Base-by-base conservation (phyloP, 2,888 invertebrate species). In the Mechanitis messenoides region DNA sequence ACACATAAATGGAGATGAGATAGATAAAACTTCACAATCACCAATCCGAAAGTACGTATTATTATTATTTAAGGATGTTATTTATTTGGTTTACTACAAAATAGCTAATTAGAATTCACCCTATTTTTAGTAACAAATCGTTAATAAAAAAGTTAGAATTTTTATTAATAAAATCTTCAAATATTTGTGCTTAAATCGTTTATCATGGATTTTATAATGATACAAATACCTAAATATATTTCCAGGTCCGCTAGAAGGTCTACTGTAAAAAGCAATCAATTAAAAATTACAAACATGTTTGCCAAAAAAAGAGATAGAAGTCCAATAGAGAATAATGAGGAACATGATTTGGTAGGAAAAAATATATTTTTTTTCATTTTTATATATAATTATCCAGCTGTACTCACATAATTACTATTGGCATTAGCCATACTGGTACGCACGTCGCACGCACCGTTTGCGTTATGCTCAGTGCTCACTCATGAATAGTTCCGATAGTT, bases 201-300 rank as follows among this genome's bases (percentile, higher is more conserved):
- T 47, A n/a, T 35, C 3, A 35, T 35, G 6, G 6, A 5, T 35
- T 5, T 3, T 35, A 35, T 6, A 35, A 5, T 35, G 6, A 35
- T 31, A 50, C 11, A 28, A 20, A 20, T 20, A 5, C 50, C 31
- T 4, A 50, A 50, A 28, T 3, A 50, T 50, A 47, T 28, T 63
- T 63, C 55, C 38, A 63, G 63, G 9, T 60, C 58, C 38, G 45
- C 28, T 7, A 54, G 45, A 45, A 47, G 33, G 0, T 33, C 56
- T 31, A n/a, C 53, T n/a, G 53, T 11, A 45, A 64, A 58, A 38
- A 58, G 46, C 56, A 76, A 74, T 65, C 84, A 83, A 66, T 61
- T 74, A 57, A 78, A 74, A 72, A 80, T 83, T 54, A 76, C 75
- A 2, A 76, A 68, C 62, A 80, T 84, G 76, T 81, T 83, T 68